Conservation (phyloP, 2,113 vertebrate genomes). For the Xenopus laevis region DNA sequence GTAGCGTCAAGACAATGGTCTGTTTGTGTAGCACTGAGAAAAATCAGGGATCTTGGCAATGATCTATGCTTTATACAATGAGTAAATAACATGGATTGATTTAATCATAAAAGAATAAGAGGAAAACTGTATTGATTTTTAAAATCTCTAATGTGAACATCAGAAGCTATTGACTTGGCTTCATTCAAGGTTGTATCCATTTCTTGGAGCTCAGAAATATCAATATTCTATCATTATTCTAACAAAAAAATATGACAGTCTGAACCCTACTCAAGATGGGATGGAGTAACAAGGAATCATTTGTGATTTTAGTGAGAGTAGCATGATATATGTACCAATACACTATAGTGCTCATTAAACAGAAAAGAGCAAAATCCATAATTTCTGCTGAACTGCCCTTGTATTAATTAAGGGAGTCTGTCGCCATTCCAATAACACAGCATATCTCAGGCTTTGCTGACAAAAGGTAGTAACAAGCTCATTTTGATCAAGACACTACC, state of each 20-base stretch:
- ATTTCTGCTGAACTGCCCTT: conserved; percentile 51
- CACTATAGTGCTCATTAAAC: conserved; percentile 50
- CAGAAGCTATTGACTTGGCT: conserved; percentile 68
- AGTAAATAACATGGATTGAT: conserved; percentile 80
- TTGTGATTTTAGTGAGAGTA: conserved; percentile 53
- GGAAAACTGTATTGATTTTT: conserved; percentile 74
- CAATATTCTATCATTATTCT: conserved; percentile 71
- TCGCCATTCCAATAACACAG: conserved; percentile 42
- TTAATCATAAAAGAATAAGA: conserved; percentile 82
- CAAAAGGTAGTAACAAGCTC: conserved; percentile 15
- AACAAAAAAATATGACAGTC: conserved; percentile 67
- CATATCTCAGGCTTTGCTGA: conserved; percentile 34
- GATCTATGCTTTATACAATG: conserved; percentile 72
- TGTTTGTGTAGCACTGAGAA: conserved; percentile 1
- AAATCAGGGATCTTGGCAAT: conserved; percentile 61
- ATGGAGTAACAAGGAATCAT: conserved; percentile 56
- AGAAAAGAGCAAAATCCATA: conserved; percentile 63
- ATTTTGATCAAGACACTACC: conserved; percentile 20
- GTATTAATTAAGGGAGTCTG: conserved; percentile 53
- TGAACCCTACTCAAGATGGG: conserved; percentile 61
- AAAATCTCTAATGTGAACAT: conserved; percentile 73
- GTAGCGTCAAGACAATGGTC: background rate
- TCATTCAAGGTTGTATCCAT: conserved; percentile 61
- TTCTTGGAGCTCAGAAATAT: conserved; percentile 67
- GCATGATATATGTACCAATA: conserved; percentile 55